Evolutionary conservation across 2,113 vertebrate species (phyloP).

Genomic region (Festucalex cinctus): DNA sequence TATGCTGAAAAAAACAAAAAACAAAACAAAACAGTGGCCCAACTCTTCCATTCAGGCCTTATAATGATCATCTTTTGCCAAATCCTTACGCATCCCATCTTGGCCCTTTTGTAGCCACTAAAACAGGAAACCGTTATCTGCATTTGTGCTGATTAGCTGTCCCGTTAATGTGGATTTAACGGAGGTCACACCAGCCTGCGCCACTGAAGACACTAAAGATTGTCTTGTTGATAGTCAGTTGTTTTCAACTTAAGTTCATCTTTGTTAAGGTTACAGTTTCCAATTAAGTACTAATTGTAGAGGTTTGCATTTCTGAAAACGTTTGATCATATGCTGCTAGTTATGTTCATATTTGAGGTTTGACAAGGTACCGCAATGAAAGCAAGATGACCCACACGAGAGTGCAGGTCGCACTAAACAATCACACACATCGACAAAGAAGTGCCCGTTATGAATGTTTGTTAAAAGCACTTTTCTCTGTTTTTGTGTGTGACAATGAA

Average conservation of each 20-base stretch:
- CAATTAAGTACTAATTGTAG: not conserved
- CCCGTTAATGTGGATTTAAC: not conserved
- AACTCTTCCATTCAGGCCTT: slow-evolving; percentile 46
- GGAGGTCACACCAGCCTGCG: slow-evolving; percentile 43
- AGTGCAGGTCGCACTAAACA: not conserved
- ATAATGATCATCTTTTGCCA: slow-evolving; percentile 32
- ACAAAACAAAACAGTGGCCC: too few species aligned
- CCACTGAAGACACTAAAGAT: slow-evolving; percentile 61
- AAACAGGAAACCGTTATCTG: not conserved
- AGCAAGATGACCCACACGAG: not conserved
- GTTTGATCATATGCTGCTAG: slow-evolving; percentile 51
- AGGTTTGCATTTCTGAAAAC: not conserved
- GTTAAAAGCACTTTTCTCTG: slow-evolving; percentile 61
- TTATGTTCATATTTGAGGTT: slow-evolving; percentile 29
- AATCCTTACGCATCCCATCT: slow-evolving; percentile 21
- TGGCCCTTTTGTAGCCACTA: not conserved
- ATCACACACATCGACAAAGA: slow-evolving; percentile 12
- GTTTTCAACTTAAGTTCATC: slow-evolving; percentile 63
- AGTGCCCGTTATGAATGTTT: slow-evolving; percentile 64
- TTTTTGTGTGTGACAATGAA: slow-evolving; percentile 1
- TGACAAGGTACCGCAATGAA: slow-evolving; percentile 38
- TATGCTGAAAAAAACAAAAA: slow-evolving; percentile 43
- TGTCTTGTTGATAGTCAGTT: slow-evolving; percentile 78
- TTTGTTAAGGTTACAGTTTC: slow-evolving; percentile 52
- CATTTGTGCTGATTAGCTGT: not conserved